A percentile compares a stretch with the other conserved stretches of the same genome.
These are phyloP conservation scores for Xestobium rufovillosum DNA, from an alignment of 2,888 invertebrate genomes.

Conservation along the genomic window DNA sequence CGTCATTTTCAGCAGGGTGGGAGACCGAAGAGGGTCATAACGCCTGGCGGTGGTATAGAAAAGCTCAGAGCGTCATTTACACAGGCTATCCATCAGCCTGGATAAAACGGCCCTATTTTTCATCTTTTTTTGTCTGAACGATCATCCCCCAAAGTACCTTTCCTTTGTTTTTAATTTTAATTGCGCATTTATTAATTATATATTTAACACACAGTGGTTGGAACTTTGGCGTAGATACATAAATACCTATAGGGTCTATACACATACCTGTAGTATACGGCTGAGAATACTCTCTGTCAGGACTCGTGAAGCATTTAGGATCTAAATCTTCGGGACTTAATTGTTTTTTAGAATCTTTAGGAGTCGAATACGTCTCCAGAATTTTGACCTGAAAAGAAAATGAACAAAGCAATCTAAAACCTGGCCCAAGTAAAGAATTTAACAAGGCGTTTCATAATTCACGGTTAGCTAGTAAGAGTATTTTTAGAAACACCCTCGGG, in stretches of 20 bases:
- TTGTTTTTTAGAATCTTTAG: conserved; percentile 52
- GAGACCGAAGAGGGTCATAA: conserved; percentile 6
- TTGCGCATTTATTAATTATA: no score
- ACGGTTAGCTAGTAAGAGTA: no score
- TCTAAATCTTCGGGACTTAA: conserved; percentile 41
- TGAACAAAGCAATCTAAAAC: conserved; percentile 1
- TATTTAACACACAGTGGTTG: no score
- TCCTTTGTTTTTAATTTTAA: conserved; percentile 16
- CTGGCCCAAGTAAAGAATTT: conserved; percentile 5
- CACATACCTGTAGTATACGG: conserved; percentile 48
- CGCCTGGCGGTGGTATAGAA: conserved; percentile 21
- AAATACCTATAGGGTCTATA: conserved; percentile 10
- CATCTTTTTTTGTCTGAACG: conserved; percentile 24
- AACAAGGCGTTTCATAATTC: conserved; percentile 2
- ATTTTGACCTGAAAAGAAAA: conserved; percentile 57
- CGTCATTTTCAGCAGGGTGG: conserved; percentile 18
- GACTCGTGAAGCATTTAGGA: conserved; percentile 45
- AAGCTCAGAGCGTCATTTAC: conserved; percentile 33
- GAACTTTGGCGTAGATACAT: no score
- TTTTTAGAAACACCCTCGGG: no score
- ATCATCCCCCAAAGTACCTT: conserved; percentile 14
- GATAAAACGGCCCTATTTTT: conserved; percentile 31
- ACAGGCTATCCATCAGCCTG: conserved; percentile 31
- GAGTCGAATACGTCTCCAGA: conserved; percentile 67
- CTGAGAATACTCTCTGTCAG: conserved; percentile 50